Evolutionary conservation across 2,888 invertebrate species (phyloP).

Genomic region (Epistrophe eligans): DNA sequence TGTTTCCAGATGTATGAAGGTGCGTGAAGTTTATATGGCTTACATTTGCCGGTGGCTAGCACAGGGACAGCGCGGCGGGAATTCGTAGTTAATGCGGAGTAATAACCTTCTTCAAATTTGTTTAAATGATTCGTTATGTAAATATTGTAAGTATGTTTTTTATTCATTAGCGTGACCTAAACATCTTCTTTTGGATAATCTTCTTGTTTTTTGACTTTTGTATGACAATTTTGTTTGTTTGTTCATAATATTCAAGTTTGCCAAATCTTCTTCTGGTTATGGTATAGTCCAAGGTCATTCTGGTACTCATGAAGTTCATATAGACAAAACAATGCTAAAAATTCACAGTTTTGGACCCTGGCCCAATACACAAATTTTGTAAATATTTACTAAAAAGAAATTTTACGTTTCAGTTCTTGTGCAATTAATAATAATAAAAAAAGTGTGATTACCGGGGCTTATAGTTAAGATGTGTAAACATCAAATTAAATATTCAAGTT

Average conservation of each 20-base stretch:
- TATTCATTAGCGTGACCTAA: not conserved
- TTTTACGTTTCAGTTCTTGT: too few relatives aligned
- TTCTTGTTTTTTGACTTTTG: not conserved
- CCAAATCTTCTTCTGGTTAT: not conserved
- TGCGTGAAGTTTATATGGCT: not conserved
- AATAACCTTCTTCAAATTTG: conserved; percentile 3
- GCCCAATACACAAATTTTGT: too few relatives aligned
- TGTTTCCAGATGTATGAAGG: not conserved
- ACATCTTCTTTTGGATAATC: not conserved
- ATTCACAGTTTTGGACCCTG: too few relatives aligned
- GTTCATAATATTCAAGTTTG: not conserved
- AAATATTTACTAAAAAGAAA: too few relatives aligned
- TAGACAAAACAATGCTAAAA: too few relatives aligned
- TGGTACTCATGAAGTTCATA: too few relatives aligned
- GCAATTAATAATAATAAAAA: too few relatives aligned
- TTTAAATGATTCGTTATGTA: not conserved
- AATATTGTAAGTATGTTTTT: not conserved
- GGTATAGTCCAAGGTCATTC: too few relatives aligned
- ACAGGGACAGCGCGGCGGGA: not conserved
- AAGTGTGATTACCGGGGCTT: too few relatives aligned
- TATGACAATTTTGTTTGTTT: not conserved
- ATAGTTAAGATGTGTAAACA: too few relatives aligned
- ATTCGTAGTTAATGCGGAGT: not conserved
- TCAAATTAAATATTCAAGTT: too few relatives aligned
- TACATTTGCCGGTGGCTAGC: not conserved